Evolutionary conservation across 2,113 vertebrate species (phyloP).

Genomic region (Diglossa brunneiventris): DNA sequence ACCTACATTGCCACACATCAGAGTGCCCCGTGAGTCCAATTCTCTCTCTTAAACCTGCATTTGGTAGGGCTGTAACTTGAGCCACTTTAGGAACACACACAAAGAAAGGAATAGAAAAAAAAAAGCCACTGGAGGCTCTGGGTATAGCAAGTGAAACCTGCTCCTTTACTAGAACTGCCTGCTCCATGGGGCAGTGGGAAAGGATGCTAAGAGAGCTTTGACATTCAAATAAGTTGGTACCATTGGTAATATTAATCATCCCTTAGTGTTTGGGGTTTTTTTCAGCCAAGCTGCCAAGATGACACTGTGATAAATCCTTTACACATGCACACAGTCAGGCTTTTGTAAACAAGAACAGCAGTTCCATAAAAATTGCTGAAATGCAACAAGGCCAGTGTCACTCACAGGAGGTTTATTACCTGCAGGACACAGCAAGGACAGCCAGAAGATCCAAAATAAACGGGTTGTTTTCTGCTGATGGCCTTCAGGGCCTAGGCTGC

Average conservation of each 20-base stretch:
- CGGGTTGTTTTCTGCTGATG: neutral
- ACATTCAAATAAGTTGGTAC: neutral
- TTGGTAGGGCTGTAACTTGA: neutral
- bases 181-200: neutral
- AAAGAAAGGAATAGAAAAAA: neutral
- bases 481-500: neutral
- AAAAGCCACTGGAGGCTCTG: neutral
- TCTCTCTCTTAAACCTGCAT: neutral
- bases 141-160: neutral
- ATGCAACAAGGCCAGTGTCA: neutral
- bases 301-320: neutral
- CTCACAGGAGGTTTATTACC: neutral
- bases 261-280: neutral
- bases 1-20: neutral
- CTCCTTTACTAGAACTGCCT: neutral
- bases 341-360: neutral
- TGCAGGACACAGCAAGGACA: neutral
- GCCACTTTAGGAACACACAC: neutral
- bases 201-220: neutral
- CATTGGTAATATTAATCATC: fast-evolving
- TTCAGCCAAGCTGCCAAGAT: neutral
- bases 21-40: neutral
- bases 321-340: neutral
- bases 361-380: neutral
- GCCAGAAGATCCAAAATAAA: neutral